phyloP scores from a whole-genome alignment of 2,888 invertebrate genomes.

The Antheraea yamamai region DNA sequence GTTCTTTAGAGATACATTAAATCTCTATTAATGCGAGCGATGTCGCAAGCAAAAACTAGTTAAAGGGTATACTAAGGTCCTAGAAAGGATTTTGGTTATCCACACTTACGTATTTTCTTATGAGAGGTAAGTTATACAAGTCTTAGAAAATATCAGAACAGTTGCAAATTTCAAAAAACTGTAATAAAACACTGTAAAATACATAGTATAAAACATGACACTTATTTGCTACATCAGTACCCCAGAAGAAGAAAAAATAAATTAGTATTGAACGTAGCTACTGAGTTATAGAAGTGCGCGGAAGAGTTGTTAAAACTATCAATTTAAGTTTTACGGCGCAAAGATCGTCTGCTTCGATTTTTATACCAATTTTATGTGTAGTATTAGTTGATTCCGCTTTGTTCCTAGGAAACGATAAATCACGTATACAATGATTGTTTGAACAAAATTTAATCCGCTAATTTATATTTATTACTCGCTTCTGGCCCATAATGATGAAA shows the following conservation, averaged over 20 bases:
- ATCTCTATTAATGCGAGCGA: too few species aligned
- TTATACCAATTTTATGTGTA: background rate
- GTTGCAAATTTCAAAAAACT: background rate
- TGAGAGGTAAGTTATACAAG: too few species aligned
- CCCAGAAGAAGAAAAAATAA: background rate
- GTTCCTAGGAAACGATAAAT: background rate
- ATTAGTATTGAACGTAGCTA: background rate
- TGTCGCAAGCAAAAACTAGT: too few species aligned
- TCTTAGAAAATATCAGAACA: background rate
- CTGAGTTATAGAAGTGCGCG: background rate
- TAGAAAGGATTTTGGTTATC: too few species aligned
- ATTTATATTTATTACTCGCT: background rate
- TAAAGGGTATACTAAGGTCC: too few species aligned
- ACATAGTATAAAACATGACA: too few species aligned
- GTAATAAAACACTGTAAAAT: too few species aligned
- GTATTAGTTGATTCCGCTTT: background rate
- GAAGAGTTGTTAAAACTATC: background rate
- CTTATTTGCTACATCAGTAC: background rate
- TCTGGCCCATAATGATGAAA: background rate
- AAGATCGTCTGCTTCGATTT: conserved; percentile 2
- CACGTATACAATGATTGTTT: background rate
- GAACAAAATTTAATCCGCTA: background rate
- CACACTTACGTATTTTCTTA: too few species aligned
- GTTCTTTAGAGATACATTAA: too few species aligned
- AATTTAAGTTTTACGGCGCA: background rate